Conservation (phyloP, 2,888 invertebrate genomes). For the Sinohyriopsis cumingii region DNA sequence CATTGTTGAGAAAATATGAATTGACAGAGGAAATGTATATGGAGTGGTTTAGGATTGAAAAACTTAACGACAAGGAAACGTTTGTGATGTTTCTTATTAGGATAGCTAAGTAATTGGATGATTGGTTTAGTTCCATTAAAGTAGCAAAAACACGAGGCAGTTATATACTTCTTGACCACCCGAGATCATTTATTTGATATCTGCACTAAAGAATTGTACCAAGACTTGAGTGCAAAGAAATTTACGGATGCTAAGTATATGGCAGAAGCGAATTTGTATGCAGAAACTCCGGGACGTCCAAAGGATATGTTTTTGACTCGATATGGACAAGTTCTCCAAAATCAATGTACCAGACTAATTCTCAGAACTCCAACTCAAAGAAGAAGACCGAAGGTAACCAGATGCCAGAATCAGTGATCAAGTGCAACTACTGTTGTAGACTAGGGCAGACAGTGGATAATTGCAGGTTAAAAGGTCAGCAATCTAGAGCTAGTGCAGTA, state of each 20-base stretch:
- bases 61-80: constrained; percentile 11
- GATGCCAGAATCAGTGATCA: no score
- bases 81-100: constrained; percentile 9
- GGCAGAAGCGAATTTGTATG: no score
- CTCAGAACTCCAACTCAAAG: no score
- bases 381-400: no score
- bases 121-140: constrained; percentile 16
- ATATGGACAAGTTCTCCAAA: not conserved
- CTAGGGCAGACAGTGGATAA: no score
- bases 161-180: constrained; percentile 9
- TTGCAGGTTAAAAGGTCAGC: no score
- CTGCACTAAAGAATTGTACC: no score
- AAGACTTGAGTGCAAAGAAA: constrained; percentile 3
- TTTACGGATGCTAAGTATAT: constrained; percentile 6
- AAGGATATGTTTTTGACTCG: no score
- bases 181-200: constrained; percentile 15
- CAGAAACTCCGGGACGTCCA: no score
- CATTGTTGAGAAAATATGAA: constrained; percentile 5
- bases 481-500: no score
- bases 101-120: constrained; percentile 10
- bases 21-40: constrained; percentile 5
- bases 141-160: constrained; percentile 8
- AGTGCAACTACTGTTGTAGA: no score
- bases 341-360: no score
- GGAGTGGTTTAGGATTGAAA: constrained; percentile 8